Conservation (phyloP, 2,888 invertebrate genomes). For the Ferrisia virgata region DNA sequence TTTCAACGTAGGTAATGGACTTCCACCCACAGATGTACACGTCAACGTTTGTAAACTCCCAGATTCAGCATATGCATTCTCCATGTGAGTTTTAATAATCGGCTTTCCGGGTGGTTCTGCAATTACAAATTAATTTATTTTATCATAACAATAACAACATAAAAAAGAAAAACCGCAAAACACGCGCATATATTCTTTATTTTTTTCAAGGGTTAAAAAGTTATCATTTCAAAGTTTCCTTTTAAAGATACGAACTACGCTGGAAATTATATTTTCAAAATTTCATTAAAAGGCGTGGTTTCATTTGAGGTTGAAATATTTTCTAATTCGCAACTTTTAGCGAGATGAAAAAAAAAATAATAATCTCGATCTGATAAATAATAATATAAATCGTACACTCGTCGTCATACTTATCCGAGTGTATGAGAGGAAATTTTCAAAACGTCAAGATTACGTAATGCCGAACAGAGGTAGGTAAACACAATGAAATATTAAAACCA, state of each 20-base stretch:
- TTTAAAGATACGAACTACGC: background rate
- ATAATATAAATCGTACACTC: background rate
- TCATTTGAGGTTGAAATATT: background rate
- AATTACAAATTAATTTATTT: slow-evolving; percentile 49
- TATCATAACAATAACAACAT: slow-evolving; percentile 47
- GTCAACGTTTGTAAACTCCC: slow-evolving; percentile 83
- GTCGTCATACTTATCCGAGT: background rate
- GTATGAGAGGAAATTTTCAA: background rate
- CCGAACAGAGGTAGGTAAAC: background rate
- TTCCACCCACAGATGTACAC: slow-evolving; percentile 90
- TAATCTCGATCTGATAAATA: background rate
- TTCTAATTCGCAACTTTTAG: background rate
- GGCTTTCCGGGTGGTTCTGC: slow-evolving; percentile 91
- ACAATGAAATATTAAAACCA: background rate
- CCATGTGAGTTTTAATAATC: slow-evolving; percentile 82
- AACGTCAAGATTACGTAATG: background rate
- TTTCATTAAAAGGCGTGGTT: background rate
- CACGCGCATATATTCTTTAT: background rate
- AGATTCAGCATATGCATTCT: slow-evolving; percentile 74
- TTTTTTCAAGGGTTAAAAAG: background rate
- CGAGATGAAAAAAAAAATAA: background rate
- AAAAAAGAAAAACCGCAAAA: slow-evolving; percentile 31
- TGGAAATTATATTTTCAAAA: background rate
- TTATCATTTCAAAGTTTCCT: background rate
- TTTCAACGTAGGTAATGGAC: slow-evolving; percentile 85